Conservation (phyloP, 2,113 vertebrate species). For the Gymnobelideus leadbeateri region DNA sequence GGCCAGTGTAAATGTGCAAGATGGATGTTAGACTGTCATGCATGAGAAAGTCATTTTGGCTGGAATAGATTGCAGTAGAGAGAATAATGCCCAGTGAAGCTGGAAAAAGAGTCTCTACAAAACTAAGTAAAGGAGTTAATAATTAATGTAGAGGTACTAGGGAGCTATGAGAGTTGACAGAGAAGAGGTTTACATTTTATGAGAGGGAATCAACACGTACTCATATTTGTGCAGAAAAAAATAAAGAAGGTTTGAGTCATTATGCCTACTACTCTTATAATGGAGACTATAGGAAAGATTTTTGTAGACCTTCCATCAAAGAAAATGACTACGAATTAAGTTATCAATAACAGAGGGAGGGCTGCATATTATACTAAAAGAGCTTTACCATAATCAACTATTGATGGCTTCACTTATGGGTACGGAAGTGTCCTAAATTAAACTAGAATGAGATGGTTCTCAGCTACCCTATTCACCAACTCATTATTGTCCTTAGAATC, state of each 20-base stretch:
- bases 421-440: background rate
- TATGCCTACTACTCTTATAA: background rate
- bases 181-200: background rate
- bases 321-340: conserved; percentile 27
- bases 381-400: background rate
- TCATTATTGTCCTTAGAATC: background rate
- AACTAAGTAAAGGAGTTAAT: background rate
- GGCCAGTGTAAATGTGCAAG: background rate
- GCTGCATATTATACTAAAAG: background rate
- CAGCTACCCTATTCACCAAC: background rate
- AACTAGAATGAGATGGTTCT: background rate
- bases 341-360: background rate
- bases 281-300: background rate
- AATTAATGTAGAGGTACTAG: background rate
- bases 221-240: background rate
- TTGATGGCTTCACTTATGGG: background rate
- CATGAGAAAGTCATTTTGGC: background rate
- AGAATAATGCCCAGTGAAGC: background rate
- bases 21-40: background rate
- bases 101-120: background rate
- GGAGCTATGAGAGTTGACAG: background rate
- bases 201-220: background rate
- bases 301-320: conserved; percentile 32
- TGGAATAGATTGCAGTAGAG: background rate
- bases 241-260: background rate